Conservation (phyloP, 1,140 invertebrate species). For the Steinernema khuongi region DNA sequence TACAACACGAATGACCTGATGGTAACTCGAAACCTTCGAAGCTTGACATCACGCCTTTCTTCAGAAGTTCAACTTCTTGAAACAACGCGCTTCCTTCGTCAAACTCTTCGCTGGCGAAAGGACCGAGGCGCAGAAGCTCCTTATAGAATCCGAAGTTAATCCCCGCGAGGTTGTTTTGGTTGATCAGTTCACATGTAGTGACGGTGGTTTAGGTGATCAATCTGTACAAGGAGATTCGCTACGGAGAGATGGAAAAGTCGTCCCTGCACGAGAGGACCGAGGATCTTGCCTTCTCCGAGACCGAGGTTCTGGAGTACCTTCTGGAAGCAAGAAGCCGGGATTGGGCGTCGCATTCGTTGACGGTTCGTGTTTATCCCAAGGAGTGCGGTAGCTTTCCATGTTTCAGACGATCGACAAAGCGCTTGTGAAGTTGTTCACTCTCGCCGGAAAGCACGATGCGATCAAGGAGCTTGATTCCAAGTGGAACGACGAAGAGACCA, state of each 20-base stretch:
- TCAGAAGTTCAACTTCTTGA: background rate
- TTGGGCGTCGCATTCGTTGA: background rate
- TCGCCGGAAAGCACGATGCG: background rate
- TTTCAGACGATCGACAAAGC: background rate
- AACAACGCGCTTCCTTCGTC: background rate
- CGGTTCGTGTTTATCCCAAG: background rate
- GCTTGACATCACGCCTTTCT: background rate
- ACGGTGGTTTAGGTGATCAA: background rate
- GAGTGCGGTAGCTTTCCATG: background rate
- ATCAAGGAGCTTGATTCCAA: background rate
- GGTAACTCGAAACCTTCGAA: background rate
- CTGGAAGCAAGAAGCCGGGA: background rate
- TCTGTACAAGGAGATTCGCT: background rate
- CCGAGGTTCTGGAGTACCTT: background rate
- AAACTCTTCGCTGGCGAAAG: background rate
- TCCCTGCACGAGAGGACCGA: background rate
- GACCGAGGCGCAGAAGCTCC: background rate
- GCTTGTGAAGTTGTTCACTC: background rate
- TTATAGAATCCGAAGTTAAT: background rate
- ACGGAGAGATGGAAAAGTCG: background rate
- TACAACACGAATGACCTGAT: background rate
- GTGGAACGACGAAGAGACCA: constrained; percentile 8
- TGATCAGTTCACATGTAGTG: background rate
- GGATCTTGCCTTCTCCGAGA: background rate
- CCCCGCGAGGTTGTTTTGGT: background rate